phyloP scores from a whole-genome alignment of 2,888 invertebrate species.

The Apotomis capreana region DNA sequence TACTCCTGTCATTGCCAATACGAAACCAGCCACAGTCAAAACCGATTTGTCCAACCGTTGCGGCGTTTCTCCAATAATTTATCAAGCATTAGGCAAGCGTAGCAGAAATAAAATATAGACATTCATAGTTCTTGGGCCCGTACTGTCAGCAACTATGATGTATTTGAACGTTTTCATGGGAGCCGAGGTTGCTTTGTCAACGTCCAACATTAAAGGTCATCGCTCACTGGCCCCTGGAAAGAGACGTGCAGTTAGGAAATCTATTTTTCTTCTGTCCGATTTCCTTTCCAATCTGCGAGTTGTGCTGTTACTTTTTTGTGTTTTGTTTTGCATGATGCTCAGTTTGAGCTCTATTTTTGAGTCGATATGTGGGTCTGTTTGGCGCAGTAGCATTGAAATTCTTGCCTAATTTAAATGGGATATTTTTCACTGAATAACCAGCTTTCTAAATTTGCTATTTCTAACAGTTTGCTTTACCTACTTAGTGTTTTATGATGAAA shows the following conservation, averaged over 20 bases:
- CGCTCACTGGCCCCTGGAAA: constrained; percentile 63
- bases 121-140: constrained; percentile 74
- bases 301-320: background rate
- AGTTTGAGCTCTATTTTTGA: too few relatives aligned
- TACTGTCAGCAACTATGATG: constrained; percentile 78
- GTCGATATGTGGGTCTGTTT: too few relatives aligned
- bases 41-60: constrained; percentile 1
- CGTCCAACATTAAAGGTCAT: constrained; percentile 78
- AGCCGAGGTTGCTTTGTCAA: constrained; percentile 79
- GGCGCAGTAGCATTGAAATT: too few relatives aligned
- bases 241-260: constrained; percentile 28
- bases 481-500: too few relatives aligned
- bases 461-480: too few relatives aligned
- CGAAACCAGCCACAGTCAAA: background rate
- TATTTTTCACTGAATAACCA: too few relatives aligned
- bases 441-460: too few relatives aligned
- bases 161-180: constrained; percentile 82
- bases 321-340: background rate
- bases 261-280: constrained; percentile 30
- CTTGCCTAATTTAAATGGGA: too few relatives aligned
- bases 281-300: constrained; percentile 11
- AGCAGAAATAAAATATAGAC: constrained; percentile 81
- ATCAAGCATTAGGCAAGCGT: constrained; percentile 75
- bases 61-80: constrained; percentile 65
- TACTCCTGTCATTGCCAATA: too few relatives aligned